Conservation (phyloP, 2,888 invertebrate species). For the Oegoconia quadripuncta region DNA sequence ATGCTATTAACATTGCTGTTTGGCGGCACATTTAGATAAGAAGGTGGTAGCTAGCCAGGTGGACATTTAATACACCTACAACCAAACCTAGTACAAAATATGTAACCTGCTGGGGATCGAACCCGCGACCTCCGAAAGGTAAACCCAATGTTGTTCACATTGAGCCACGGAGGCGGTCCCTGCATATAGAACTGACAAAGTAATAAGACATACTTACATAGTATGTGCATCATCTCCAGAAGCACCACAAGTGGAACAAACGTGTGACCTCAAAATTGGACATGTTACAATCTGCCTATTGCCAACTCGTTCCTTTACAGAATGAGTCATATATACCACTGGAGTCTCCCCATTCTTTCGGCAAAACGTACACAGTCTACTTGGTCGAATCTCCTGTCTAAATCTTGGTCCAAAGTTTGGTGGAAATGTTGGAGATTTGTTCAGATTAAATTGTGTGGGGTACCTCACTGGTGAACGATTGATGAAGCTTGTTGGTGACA, state of each 20-base stretch:
- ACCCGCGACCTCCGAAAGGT: no score
- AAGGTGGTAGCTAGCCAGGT: no score
- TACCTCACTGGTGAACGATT: constrained; percentile 7
- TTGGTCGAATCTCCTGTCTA: neutral
- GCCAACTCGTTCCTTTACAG: constrained; percentile 49
- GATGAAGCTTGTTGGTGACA: constrained; percentile 6
- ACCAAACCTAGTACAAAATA: no score
- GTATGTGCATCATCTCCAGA: constrained; percentile 67
- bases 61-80: no score
- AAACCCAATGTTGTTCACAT: no score
- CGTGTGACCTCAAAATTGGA: constrained; percentile 58
- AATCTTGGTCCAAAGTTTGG: neutral
- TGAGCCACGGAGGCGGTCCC: no score
- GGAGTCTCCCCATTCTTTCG: constrained; percentile 68
- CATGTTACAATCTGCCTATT: constrained; percentile 53
- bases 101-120: no score
- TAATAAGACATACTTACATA: constrained; percentile 64
- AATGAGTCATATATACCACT: constrained; percentile 55
- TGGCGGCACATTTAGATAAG: no score
- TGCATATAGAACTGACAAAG: no score
- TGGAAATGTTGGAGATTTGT: neutral
- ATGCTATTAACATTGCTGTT: no score
- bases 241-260: constrained; percentile 54
- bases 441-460: constrained; percentile 1
- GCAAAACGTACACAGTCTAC: constrained; percentile 56